Evolutionary conservation across 2,888 invertebrate genomes (phyloP).

Genomic region (Alviniconcha strummeri): DNA sequence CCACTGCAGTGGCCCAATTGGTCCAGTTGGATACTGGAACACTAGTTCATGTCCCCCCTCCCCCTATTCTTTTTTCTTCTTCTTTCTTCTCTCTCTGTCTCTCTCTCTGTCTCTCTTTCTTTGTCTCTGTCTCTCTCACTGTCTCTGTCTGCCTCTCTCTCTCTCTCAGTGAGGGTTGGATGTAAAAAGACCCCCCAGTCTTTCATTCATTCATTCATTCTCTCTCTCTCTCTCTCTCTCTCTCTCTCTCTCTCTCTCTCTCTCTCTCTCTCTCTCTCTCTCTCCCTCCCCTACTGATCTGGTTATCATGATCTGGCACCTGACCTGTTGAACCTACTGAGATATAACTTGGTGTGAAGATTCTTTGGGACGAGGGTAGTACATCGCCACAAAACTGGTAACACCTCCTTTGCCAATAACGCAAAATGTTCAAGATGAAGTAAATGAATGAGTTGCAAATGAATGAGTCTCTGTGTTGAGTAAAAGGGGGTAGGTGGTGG

Average conservation of each 20-base stretch:
- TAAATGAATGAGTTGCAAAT: too few relatives aligned
- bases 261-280: slow-evolving; percentile 26
- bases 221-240: slow-evolving; percentile 30
- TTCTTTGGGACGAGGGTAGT: not conserved
- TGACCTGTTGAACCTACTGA: not conserved
- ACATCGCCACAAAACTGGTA: too few relatives aligned
- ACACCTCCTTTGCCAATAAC: too few relatives aligned
- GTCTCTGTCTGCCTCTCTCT: not conserved
- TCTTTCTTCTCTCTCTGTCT: not conserved
- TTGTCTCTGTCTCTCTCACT: not conserved
- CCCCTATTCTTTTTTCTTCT: slow-evolving; percentile 26
- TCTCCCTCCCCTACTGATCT: slow-evolving; percentile 9
- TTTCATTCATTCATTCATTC: not conserved
- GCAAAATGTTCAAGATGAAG: not conserved
- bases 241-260: slow-evolving; percentile 26
- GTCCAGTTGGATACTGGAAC: not conserved
- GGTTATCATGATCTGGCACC: not conserved
- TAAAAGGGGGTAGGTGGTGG: too few relatives aligned
- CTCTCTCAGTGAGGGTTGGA: too few relatives aligned
- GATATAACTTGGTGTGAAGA: not conserved
- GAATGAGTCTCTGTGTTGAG: too few relatives aligned
- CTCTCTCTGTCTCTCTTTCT: not conserved
- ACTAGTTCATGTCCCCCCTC: slow-evolving; percentile 14
- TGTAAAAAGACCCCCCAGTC: too few relatives aligned
- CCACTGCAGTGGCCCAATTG: not conserved